Conservation (phyloP, 2,113 vertebrate genomes). For the Hippocampus barbouri region DNA sequence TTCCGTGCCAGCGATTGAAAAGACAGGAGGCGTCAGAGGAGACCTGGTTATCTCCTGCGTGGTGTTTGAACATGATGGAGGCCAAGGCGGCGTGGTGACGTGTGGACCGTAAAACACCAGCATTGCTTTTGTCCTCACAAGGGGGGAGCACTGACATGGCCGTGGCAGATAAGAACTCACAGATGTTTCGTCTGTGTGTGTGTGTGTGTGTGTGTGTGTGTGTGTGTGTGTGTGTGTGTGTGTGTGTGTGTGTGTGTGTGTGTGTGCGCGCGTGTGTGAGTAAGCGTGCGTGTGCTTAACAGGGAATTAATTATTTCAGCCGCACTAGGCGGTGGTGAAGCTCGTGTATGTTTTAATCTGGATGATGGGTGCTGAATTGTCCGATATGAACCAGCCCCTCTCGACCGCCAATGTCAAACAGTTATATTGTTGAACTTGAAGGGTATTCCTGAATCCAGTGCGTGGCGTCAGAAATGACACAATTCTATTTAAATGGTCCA, state of each 20-base stretch:
- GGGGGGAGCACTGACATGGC: constrained; percentile 49
- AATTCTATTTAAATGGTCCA: too few relatives aligned
- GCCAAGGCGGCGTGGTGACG: constrained; percentile 28
- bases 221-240: background rate
- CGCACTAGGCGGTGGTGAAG: constrained; percentile 31
- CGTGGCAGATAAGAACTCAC: constrained; percentile 62
- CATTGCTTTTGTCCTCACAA: constrained; percentile 43
- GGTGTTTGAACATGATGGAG: constrained; percentile 66
- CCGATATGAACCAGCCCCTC: constrained; percentile 1
- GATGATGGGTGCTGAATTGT: constrained; percentile 48
- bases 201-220: background rate
- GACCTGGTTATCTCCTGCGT: constrained; percentile 55
- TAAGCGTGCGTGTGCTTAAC: constrained; percentile 20
- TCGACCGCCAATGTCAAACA: constrained; percentile 5
- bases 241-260: constrained; percentile 8
- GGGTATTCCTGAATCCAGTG: background rate
- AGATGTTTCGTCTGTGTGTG: constrained; percentile 42
- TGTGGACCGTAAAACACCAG: constrained; percentile 35
- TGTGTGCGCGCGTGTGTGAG: constrained; percentile 7
- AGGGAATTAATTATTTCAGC: constrained; percentile 38
- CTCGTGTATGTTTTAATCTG: constrained; percentile 50
- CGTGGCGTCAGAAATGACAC: too few relatives aligned
- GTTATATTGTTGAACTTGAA: background rate
- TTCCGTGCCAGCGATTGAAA: constrained; percentile 47
- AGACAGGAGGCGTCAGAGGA: constrained; percentile 34